Conservation (phyloP, 2,888 invertebrate species). For the Ceraclea dissimilis region DNA sequence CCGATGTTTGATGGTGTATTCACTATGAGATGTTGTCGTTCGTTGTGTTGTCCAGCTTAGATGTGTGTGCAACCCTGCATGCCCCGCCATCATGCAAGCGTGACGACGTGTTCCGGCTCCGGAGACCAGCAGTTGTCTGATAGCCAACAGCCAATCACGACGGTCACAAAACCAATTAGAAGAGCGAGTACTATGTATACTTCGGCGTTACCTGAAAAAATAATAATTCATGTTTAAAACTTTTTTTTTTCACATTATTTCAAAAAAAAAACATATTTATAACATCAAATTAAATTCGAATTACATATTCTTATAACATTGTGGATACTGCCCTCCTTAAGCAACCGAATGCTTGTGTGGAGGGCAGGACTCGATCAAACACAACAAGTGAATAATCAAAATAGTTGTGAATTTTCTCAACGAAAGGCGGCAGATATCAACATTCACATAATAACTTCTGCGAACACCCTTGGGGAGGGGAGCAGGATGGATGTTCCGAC, state of each 20-base stretch:
- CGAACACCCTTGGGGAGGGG: too few species aligned
- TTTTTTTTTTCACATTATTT: too few species aligned
- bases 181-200: conserved; percentile 67
- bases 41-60: conserved; percentile 32
- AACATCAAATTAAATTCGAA: too few species aligned
- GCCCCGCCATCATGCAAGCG: conserved; percentile 63
- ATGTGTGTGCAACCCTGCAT: conserved; percentile 54
- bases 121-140: conserved; percentile 75
- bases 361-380: too few species aligned
- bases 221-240: neutral
- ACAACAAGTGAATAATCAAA: too few species aligned
- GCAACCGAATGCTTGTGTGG: too few species aligned
- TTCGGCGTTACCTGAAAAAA: conserved; percentile 59
- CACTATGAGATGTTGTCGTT: neutral
- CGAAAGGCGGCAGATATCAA: too few species aligned
- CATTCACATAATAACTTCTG: too few species aligned
- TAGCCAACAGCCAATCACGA: conserved; percentile 69
- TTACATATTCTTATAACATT: neutral
- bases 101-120: conserved; percentile 59
- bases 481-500: too few species aligned
- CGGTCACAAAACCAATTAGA: conserved; percentile 63
- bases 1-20: too few species aligned
- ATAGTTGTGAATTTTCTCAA: too few species aligned
- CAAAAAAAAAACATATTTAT: neutral
- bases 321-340: neutral